Evolutionary conservation across 2,888 invertebrate genomes (phyloP), one percentile per base, ranked within the genome.

Genomic region (Tromatobia lineatoria): DNA sequence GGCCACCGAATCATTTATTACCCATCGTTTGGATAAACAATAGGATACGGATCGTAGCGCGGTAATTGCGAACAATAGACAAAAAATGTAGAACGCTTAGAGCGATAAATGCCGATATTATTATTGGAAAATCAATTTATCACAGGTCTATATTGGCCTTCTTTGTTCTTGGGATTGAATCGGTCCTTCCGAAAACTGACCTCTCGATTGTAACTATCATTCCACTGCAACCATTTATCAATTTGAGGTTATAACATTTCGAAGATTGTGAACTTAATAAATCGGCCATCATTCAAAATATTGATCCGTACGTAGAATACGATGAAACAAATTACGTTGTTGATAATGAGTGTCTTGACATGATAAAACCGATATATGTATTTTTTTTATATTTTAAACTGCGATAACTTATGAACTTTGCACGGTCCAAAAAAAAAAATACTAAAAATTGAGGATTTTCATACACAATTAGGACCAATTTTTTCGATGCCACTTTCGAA

Each of bases 21-120:
- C 83, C 83, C 87, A 85, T 88, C 88, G 87, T 91, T 91, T 90
- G 54, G 23, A 87, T 84, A 87, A 88, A 89, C 89, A 88, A 88
- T 87, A 38, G 86, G 75, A 25, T 54, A 54, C 82, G 74, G 80
- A 87, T 81, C 78, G 66, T 45, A 74, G 78, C 85, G 82, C 85
- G 73, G 87, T 85, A 90, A 90, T 90, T 86, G 86, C 75, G 86
- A 88, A 88, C 87, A 87, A 87, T 85, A 50, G 82, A 67, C 75
- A 29, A 45, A 47, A 50, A 77, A 71, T 80, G 77, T 80, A 29
- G 52, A 80, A 75, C 80, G 67, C 78, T 83, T 81, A 78, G 70
- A 64, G 61, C 64, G 47, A 82, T 74, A 74, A 83, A 78, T 38
- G 25, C 20, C 1, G 78, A 42, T 54, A 75, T 82, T 61, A 71